phyloP scores from a whole-genome alignment of 2,113 vertebrate genomes.

The Heterotis niloticus region DNA sequence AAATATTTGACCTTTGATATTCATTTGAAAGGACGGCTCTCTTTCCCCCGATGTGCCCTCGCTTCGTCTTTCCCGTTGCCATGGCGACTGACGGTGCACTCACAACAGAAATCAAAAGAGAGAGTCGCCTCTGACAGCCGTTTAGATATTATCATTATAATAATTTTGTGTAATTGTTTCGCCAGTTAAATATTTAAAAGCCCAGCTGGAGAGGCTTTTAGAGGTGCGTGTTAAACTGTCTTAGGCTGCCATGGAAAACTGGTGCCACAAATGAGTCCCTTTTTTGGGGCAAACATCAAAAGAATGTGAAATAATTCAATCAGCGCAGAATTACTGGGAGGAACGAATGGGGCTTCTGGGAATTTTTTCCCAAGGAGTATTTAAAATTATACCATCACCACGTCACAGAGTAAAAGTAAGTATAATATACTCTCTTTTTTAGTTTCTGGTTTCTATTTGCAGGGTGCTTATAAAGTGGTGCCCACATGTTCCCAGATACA shows the following conservation, averaged over 20 bases:
- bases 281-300: neutral
- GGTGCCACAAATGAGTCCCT: neutral
- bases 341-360: neutral
- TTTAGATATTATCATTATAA: conserved; percentile 28
- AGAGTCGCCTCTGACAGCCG: conserved; percentile 3
- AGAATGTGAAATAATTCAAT: neutral
- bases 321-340: neutral
- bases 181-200: conserved; percentile 17
- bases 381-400: neutral
- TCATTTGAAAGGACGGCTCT: conserved; percentile 4
- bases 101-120: neutral
- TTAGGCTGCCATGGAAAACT: neutral
- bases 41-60: neutral
- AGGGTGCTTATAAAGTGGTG: neutral
- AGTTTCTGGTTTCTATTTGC: neutral
- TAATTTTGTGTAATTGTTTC: conserved; percentile 25
- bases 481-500: too few relatives aligned
- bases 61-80: conserved; percentile 2
- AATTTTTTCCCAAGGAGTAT: neutral
- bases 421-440: neutral
- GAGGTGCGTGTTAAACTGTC: neutral
- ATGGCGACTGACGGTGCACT: conserved; percentile 18
- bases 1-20: conserved; percentile 26
- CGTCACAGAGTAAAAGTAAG: neutral
- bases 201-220: conserved; percentile 10